A percentile compares a stretch with the other conserved stretches of the same genome.
These are phyloP conservation scores for Triplophysa tibetana DNA, from an alignment of 2,113 vertebrate species.

Conservation along the genomic window DNA sequence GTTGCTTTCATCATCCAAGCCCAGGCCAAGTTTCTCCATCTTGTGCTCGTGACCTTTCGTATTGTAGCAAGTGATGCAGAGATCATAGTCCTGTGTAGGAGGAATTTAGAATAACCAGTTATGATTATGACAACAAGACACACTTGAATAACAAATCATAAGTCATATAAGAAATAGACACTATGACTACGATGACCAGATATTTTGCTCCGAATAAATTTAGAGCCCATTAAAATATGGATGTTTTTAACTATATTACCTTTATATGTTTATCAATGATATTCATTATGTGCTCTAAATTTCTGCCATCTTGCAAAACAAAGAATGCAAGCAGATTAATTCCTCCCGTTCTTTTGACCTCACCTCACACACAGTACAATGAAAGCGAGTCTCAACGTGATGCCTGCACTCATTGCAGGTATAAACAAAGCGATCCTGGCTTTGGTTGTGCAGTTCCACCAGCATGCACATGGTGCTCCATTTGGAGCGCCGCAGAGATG, in stretches of 20 bases:
- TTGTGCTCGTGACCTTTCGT: conserved; percentile 95
- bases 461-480: conserved; percentile 99
- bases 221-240: too few species aligned
- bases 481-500: conserved; percentile 87
- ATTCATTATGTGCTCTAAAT: too few species aligned
- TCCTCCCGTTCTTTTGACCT: conserved; percentile 1
- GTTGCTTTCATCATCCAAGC: conserved; percentile 94
- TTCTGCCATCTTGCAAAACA: too few species aligned
- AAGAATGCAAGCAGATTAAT: neutral
- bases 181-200: too few species aligned
- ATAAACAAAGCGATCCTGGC: conserved; percentile 97
- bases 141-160: too few species aligned
- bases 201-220: too few species aligned
- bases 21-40: conserved; percentile 97
- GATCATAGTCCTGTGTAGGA: conserved; percentile 88
- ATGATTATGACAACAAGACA: neutral
- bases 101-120: neutral
- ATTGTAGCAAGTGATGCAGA: conserved; percentile 97
- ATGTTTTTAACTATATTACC: too few species aligned
- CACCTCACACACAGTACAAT: conserved; percentile 98
- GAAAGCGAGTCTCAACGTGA: conserved; percentile 97
- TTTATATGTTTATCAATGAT: too few species aligned
- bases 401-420: conserved; percentile 98
- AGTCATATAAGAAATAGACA: too few species aligned
- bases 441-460: conserved; percentile 96